Evolutionary conservation across 1,140 invertebrate genomes (phyloP), one percentile per base, ranked within the genome.

Genomic region (Drosophila burlai): DNA sequence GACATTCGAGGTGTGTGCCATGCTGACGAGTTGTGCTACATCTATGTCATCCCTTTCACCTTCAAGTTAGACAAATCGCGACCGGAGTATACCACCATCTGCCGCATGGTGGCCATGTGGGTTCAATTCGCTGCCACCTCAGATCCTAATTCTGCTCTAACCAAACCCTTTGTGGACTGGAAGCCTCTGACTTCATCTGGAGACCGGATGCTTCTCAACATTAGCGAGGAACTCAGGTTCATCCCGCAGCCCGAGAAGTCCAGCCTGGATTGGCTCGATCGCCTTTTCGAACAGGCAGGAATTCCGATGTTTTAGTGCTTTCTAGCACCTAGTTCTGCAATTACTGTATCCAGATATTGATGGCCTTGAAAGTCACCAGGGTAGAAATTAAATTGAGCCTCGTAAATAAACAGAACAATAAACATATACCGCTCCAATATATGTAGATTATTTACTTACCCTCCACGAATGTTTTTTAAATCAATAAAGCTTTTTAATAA

Each of bases 21-120:
- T 82, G 94, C 92, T 0, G 95, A 96, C 67, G 95, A 96, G 57
- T 36, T 96, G 8, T 94, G 94, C 38, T 96, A 96, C 83, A 68
- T 96, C 11, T 96, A 95, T 78, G 92, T 93, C 55, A 93, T 93
- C 29, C 83, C 86, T 29, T 75, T 93, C 29, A 93, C 93, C 24
- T 82, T 86, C 13, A 93, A 93, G 60, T 57, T 93, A 76, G 86
- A 93, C 24, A 69, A 71, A 9, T 81, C 81, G 7, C 67, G 91
- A 1, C 63, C 67, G 5, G 92, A 91, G 26, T 92, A 87, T 16
- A 61, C 54, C 40, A 66, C 89, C 9, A 94, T 94, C 26, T 86
- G 93, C 38, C 83, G 91, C 34, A 93, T 94, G 84, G 86, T 93
- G 1, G 92, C 92, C 81, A 87, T 94, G 76, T 93, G 92, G 60